These are phyloP conservation scores for Arrhopalites spinosus DNA, from an alignment of 2,888 invertebrate genomes.

Conservation along the genomic window DNA sequence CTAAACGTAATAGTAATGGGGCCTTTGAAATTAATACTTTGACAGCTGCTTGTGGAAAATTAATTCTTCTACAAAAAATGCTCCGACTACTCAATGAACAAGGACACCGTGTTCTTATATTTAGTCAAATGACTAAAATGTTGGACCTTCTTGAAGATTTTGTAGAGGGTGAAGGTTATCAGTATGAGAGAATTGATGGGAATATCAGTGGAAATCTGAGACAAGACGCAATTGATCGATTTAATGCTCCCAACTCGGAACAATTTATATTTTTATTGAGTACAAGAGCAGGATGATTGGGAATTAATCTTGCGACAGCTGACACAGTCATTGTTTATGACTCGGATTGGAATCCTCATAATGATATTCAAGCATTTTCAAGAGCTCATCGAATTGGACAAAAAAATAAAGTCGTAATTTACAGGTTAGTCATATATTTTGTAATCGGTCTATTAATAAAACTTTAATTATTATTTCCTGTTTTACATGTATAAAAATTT, in stretches of 20 bases:
- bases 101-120: conserved; percentile 95
- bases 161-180: conserved; percentile 93
- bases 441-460: neutral
- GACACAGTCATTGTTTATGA: conserved; percentile 99
- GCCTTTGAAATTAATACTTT: conserved; percentile 90
- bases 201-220: conserved; percentile 92
- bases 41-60: conserved; percentile 92
- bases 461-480: neutral
- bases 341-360: conserved; percentile 97
- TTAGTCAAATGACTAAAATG: conserved; percentile 99
- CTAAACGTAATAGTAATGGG: conserved; percentile 82
- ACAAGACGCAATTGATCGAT: conserved; percentile 99
- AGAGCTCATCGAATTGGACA: conserved; percentile 99
- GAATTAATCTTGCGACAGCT: conserved; percentile 98
- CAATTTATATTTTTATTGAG: conserved; percentile 86
- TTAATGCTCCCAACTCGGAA: conserved; percentile 95
- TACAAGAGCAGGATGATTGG: conserved; percentile 87
- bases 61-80: conserved; percentile 93
- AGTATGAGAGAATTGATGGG: conserved; percentile 98
- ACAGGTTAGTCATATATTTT: conserved; percentile 59
- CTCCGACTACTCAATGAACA: conserved; percentile 83
- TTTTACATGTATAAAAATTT: neutral
- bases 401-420: conserved; percentile 97
- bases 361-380: conserved; percentile 98
- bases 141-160: conserved; percentile 99